Base-by-base conservation (phyloP, 37 sponge, comb jelly and placozoan species). In the Mnemiopsis leidyi region DNA sequence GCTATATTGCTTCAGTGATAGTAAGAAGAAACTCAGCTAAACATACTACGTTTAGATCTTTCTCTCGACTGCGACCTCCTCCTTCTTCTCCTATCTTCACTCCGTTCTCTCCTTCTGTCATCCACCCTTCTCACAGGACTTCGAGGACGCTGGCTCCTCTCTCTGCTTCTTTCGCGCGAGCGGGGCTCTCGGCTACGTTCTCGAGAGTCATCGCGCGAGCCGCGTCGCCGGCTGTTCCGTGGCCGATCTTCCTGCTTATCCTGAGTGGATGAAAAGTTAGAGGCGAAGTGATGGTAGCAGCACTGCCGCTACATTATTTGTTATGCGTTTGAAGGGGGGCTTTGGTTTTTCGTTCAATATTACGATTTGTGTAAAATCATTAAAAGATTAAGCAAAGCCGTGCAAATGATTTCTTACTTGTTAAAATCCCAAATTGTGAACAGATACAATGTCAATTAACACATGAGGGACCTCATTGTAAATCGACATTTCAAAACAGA, bases 81-180 rank as follows among this genome's bases (percentile, higher is more conserved):
- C 32, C 79, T 77, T 32, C 90, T 13, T 33, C 48, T 85, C 90
- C 90, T 85, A 13, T 85, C 90, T 26, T 85, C 90, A 85, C 90
- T 85, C 25, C 90, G 23, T 25, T 85, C 90, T 39, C 90, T 85
- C 23, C 90, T 85, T 29, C 90, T 13, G 0, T 85, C 90, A 3
- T 85, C 90, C 9, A 38, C 61, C 90, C 90, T 85, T 61, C 48
- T 38, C 36, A 23, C 48, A 0, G 79, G 79, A 77, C 79, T 85
- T 0, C 90, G 90, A 39, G n/a, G 24, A 23, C 75, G 26, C 18
- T 2, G 90, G 36, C 79, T 77, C 48, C 90, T 39, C 0, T 35
- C 33, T 39, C 36, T 35, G 35, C 90, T 85, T 7, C 90, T 35
- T 3, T 85, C 90, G 33, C 35, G 32, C 36, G 90, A 85, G 32